These are phyloP conservation scores for Halcyon badia DNA, from an alignment of 2,797 vertebrate species.

Conservation along the genomic window DNA sequence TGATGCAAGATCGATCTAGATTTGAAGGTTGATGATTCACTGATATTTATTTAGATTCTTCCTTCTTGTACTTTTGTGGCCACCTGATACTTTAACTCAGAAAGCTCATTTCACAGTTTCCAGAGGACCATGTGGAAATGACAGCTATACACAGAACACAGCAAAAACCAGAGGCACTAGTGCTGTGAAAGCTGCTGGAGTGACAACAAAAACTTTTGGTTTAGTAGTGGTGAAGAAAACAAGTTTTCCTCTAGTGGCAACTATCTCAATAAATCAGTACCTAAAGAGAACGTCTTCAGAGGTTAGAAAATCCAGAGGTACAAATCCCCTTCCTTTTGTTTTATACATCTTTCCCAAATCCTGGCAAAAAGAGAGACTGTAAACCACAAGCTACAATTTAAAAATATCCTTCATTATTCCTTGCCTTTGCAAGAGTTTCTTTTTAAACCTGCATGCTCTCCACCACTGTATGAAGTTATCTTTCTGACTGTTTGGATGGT, in stretches of 20 bases:
- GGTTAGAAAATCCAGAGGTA: background rate
- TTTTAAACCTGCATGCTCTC: background rate
- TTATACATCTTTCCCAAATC: background rate
- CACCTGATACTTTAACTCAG: background rate
- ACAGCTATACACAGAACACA: background rate
- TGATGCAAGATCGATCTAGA: background rate
- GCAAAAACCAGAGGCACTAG: background rate
- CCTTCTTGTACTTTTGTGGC: background rate
- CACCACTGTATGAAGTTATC: background rate
- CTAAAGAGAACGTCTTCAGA: background rate
- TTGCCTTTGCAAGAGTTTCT: background rate
- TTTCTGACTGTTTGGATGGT: conserved; percentile 39
- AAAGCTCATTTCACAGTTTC: background rate
- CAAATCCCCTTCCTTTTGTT: background rate
- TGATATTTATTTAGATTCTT: background rate
- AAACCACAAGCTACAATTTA: background rate
- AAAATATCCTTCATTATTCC: conserved; percentile 21
- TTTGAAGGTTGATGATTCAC: background rate
- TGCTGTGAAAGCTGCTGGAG: background rate
- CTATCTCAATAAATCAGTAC: background rate
- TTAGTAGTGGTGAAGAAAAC: background rate
- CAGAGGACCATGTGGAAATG: background rate
- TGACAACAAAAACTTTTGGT: background rate
- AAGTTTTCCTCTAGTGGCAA: background rate
- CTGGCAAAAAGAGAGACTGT: background rate